phyloP scores from a whole-genome alignment of 2,888 invertebrate species.

The Scelioninae gen. 2 region DNA sequence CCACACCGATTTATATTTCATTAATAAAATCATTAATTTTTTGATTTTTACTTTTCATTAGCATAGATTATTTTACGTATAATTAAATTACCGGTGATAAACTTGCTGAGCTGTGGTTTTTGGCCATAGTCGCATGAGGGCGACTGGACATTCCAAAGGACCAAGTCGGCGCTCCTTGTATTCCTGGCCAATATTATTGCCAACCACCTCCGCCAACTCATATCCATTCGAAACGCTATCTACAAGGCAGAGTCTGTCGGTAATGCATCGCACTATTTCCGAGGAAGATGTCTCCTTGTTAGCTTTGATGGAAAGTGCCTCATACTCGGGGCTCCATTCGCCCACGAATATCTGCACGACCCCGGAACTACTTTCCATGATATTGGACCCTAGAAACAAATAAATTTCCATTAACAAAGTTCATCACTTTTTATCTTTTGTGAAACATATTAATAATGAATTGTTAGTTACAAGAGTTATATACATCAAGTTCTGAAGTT shows the following conservation, averaged over 20 bases:
- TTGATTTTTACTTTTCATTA: no score
- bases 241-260: constrained; percentile 80
- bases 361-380: constrained; percentile 73
- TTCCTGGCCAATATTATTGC: constrained; percentile 89
- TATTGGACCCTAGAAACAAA: constrained; percentile 65
- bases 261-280: constrained; percentile 91
- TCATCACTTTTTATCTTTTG: no score
- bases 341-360: constrained; percentile 89
- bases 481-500: no score
- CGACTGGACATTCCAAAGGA: constrained; percentile 87
- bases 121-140: constrained; percentile 90
- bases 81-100: constrained; percentile 74
- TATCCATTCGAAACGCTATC: constrained; percentile 79
- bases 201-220: constrained; percentile 92
- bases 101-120: constrained; percentile 78
- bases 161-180: constrained; percentile 94
- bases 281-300: constrained; percentile 94
- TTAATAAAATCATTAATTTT: no score
- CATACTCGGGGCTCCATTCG: constrained; percentile 90
- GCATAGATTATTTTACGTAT: no score
- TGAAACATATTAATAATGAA: no score
- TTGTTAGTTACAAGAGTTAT: no score
- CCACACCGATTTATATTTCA: no score
- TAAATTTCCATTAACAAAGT: not conserved
- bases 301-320: constrained; percentile 92